phyloP scores from a whole-genome alignment of 2,888 invertebrate species.

The Stenchaetothrips biformis region DNA sequence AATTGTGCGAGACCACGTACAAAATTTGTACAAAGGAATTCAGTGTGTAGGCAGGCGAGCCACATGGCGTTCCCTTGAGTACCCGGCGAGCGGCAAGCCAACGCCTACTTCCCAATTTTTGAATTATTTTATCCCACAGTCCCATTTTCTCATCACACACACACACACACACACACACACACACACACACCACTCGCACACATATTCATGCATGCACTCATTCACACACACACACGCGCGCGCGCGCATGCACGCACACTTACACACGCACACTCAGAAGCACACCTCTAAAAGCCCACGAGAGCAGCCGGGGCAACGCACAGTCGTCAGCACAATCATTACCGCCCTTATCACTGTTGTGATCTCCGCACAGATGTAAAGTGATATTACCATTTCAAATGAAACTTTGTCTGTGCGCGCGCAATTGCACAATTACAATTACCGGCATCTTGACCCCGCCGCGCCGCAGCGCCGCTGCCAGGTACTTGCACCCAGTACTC shows the following conservation, averaged over 20 bases:
- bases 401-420: conserved; percentile 20
- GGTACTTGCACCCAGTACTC: neutral
- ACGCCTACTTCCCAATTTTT: no score
- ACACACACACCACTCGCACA: no score
- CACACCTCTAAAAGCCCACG: no score
- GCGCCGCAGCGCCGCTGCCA: neutral
- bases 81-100: no score
- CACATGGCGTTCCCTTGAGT: no score
- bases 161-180: neutral
- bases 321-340: neutral
- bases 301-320: no score
- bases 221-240: neutral
- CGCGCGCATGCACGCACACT: no score
- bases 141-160: neutral
- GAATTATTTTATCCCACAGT: neutral
- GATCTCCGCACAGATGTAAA: conserved; percentile 18
- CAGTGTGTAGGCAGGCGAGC: no score
- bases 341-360: neutral
- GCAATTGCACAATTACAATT: conserved; percentile 22
- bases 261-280: no score
- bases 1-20: no score
- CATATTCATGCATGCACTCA: no score
- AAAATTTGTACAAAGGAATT: no score
- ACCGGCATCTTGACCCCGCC: conserved; percentile 4
- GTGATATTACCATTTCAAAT: conserved; percentile 24